Conservation (phyloP, 2,888 invertebrate genomes). For the Leucoma salicis region DNA sequence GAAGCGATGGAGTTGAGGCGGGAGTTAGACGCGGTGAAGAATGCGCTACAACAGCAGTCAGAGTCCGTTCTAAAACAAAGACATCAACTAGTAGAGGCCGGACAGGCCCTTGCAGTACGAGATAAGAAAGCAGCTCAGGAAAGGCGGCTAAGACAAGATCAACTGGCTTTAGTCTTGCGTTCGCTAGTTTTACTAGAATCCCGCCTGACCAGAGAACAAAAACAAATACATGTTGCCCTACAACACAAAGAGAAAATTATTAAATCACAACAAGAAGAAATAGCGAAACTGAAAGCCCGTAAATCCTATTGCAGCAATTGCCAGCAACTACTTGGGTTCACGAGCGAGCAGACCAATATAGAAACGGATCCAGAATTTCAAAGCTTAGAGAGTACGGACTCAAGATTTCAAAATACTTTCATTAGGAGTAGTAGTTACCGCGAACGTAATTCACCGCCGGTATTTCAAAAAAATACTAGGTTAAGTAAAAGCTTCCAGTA, state of each 20-base stretch:
- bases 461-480: constrained; percentile 79
- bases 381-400: constrained; percentile 77
- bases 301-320: constrained; percentile 76
- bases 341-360: constrained; percentile 78
- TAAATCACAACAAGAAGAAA: constrained; percentile 86
- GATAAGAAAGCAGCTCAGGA: constrained; percentile 84
- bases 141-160: constrained; percentile 85
- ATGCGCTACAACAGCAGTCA: constrained; percentile 84
- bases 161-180: constrained; percentile 86
- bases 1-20: constrained; percentile 81
- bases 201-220: constrained; percentile 87
- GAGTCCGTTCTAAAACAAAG: constrained; percentile 84
- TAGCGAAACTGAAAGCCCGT: constrained; percentile 83
- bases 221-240: constrained; percentile 85
- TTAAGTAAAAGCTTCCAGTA: constrained; percentile 79
- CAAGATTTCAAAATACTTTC: constrained; percentile 73
- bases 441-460: constrained; percentile 74
- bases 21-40: constrained; percentile 86
- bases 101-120: constrained; percentile 81
- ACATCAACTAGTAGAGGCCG: constrained; percentile 85
- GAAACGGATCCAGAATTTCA: constrained; percentile 80
- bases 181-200: constrained; percentile 88
- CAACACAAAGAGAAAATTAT: constrained; percentile 88
- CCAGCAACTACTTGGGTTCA: constrained; percentile 75
- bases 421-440: constrained; percentile 77